Conservation (phyloP, 2,797 vertebrate genomes). For the Microctenopoma steveboyesi region DNA sequence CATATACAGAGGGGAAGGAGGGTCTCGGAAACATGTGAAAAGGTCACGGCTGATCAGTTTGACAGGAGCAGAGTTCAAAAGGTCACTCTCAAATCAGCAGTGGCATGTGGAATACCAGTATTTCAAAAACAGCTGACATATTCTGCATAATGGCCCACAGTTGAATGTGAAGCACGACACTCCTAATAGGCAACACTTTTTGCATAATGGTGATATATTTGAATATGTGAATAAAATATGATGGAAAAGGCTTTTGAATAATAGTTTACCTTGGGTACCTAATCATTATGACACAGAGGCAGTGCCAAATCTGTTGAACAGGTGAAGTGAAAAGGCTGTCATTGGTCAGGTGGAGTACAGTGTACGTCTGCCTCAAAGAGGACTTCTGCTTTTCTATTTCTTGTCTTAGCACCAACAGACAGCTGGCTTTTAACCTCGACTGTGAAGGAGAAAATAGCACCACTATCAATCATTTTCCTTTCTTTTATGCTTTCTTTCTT, state of each 20-base stretch:
- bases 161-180: slow-evolving; percentile 54
- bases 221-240: slow-evolving; percentile 70
- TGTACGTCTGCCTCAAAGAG: slow-evolving; percentile 19
- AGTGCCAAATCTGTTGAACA: slow-evolving; percentile 19
- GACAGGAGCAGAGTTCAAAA: slow-evolving; percentile 74
- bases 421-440: slow-evolving; percentile 51
- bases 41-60: slow-evolving; percentile 75
- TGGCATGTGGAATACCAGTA: slow-evolving; percentile 46
- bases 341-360: background rate
- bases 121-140: slow-evolving; percentile 54
- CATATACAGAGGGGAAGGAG: slow-evolving; percentile 24
- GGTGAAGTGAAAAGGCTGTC: slow-evolving; percentile 25
- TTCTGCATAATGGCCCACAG: slow-evolving; percentile 59
- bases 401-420: slow-evolving; percentile 39
- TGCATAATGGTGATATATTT: slow-evolving; percentile 66
- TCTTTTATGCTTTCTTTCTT: slow-evolving; percentile 17
- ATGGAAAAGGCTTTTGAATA: slow-evolving; percentile 44
- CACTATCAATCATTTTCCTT: slow-evolving; percentile 62
- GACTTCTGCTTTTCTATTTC: slow-evolving; percentile 25
- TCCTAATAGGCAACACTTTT: slow-evolving; percentile 57
- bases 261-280: slow-evolving; percentile 58
- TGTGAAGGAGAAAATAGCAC: slow-evolving; percentile 55
- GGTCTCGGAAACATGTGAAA: slow-evolving; percentile 50
- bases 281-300: slow-evolving; percentile 42
- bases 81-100: slow-evolving; percentile 67